A percentile compares a stretch with the other conserved stretches of the same genome.
phyloP scores from a whole-genome alignment of 2,113 vertebrate genomes.

The Copsychus sechellarum region DNA sequence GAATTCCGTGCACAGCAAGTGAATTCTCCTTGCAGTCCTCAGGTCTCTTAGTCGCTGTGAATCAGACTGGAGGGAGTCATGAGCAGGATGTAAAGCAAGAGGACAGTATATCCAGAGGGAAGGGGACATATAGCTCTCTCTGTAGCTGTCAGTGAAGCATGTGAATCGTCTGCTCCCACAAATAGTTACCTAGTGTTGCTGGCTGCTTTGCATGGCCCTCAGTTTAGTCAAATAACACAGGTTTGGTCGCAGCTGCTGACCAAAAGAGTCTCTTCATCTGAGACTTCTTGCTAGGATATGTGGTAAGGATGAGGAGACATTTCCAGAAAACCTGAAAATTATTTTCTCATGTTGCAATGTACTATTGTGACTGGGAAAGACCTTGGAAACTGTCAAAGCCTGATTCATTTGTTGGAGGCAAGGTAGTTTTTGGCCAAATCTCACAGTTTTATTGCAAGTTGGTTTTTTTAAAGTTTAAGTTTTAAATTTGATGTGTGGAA shows the following conservation, averaged over 20 bases:
- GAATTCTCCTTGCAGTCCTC: background rate
- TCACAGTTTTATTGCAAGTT: background rate
- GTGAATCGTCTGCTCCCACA: background rate
- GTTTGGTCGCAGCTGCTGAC: background rate
- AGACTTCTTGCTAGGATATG: background rate
- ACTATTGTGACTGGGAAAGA: background rate
- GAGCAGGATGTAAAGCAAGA: background rate
- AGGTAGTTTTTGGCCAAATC: background rate
- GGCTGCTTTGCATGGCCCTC: background rate
- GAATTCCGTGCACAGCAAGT: background rate
- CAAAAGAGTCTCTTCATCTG: background rate
- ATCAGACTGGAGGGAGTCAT: background rate
- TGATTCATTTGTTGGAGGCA: rapidly evolving
- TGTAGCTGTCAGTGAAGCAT: background rate
- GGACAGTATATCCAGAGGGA: background rate
- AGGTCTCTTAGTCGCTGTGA: background rate
- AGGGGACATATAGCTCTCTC: background rate
- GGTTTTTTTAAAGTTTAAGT: rapidly evolving
- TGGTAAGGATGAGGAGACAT: background rate
- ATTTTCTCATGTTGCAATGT: background rate
- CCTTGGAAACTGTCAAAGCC: background rate
- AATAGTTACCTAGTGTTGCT: background rate
- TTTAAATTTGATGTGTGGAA: background rate
- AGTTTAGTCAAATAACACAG: background rate
- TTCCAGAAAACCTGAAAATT: background rate